A percentile compares a stretch with the other conserved stretches of the same genome.
phyloP scores from a whole-genome alignment of 2,888 invertebrate genomes.

The Drosophila stalkeri region DNA sequence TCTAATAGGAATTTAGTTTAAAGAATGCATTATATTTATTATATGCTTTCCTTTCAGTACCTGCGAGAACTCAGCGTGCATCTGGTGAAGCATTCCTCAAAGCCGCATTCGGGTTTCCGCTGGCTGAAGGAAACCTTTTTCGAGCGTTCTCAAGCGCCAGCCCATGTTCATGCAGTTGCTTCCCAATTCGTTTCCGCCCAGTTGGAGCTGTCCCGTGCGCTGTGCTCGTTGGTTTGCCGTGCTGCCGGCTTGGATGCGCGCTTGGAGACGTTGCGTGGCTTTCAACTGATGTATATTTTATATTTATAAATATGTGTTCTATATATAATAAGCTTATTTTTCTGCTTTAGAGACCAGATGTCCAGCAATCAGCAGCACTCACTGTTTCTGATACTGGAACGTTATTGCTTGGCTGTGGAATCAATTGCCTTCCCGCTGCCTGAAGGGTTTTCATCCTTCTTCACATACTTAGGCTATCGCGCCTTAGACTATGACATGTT shows the following conservation, averaged over 20 bases:
- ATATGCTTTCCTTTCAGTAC: constrained; percentile 87
- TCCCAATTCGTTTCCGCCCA: constrained; percentile 93
- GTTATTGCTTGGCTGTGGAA: constrained; percentile 92
- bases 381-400: constrained; percentile 92
- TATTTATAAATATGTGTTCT: no score
- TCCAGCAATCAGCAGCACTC: constrained; percentile 89
- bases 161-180: constrained; percentile 92
- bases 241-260: constrained; percentile 89
- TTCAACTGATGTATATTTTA: constrained; percentile 89
- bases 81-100: constrained; percentile 88
- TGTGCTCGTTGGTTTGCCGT: constrained; percentile 91
- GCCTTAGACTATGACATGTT: constrained; percentile 92
- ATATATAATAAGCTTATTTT: neutral
- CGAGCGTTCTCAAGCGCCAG: constrained; percentile 87
- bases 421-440: constrained; percentile 93
- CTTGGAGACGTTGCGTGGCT: constrained; percentile 90
- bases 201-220: constrained; percentile 91
- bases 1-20: accelerated
- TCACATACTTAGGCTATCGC: constrained; percentile 93
- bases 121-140: constrained; percentile 85
- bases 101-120: constrained; percentile 85
- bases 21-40: neutral
- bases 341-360: constrained; percentile 89
- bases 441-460: constrained; percentile 95
- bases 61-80: constrained; percentile 94